These are phyloP conservation scores for Lasioglossum leucozonium DNA, from an alignment of 2,888 invertebrate genomes.

Conservation along the genomic window DNA sequence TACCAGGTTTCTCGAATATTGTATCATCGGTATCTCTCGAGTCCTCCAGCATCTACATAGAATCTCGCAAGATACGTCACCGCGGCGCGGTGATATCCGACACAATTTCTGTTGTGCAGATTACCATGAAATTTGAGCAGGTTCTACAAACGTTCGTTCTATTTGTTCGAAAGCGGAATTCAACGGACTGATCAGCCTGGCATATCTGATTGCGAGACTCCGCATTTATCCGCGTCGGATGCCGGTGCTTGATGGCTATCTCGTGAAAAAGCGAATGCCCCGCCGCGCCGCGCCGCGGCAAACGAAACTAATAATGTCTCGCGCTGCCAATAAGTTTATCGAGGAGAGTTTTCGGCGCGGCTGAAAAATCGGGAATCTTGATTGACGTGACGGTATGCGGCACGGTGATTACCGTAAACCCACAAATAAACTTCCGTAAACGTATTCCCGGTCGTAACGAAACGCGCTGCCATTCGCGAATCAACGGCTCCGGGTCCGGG, in stretches of 20 bases:
- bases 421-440: slow-evolving; percentile 22
- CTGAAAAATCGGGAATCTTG: slow-evolving; percentile 12
- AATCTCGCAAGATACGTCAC: not conserved
- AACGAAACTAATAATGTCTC: slow-evolving; percentile 9
- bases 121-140: slow-evolving; percentile 4
- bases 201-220: slow-evolving; percentile 5
- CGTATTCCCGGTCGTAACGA: not conserved
- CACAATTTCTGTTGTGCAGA: not conserved
- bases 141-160: slow-evolving; percentile 2
- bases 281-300: not conserved
- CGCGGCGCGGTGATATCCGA: not conserved
- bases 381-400: slow-evolving; percentile 1
- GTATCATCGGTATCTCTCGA: not conserved
- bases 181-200: not conserved
- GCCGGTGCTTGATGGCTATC: slow-evolving; percentile 2
- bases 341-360: not conserved
- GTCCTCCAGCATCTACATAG: not conserved
- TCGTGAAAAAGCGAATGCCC: not conserved
- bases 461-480: not conserved
- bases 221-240: slow-evolving; percentile 1
- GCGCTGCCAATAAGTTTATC: slow-evolving; percentile 13
- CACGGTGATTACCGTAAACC: slow-evolving; percentile 7
- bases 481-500: slow-evolving; percentile 8
- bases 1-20: not conserved
- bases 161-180: not conserved